Base-by-base conservation (phyloP, 2,113 vertebrate genomes). In the Holacanthus passer region DNA sequence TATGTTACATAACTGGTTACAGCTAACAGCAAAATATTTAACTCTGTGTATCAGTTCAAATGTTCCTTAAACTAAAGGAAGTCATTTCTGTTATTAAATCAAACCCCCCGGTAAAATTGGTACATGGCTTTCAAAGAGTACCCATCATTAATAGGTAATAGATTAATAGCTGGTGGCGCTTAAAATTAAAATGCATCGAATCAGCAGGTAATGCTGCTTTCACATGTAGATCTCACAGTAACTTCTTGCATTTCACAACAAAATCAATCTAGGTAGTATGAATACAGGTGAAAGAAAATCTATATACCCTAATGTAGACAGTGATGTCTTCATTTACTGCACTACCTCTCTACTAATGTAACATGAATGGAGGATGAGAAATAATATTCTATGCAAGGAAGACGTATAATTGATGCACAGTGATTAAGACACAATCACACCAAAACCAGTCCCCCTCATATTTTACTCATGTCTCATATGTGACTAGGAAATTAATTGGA, bases 311-410 rank as follows among this genome's bases (percentile, higher is more conserved):
- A 50, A 22, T 32, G 63, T n/a, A 35, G 37, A 82, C 56, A 19
- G 29, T 52, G 10, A 41, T 48, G 20, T 63, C 64, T 69, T 47
- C 41, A 79, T 77, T 53, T 14, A 39, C n/a, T 24, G 43, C 27
- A 19, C 14, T 55, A 12, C 47, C 20, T 69, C 22, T 50, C n/a
- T 58, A 0, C n/a, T 63, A 29, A 37, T 56, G 47, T 29, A 53
- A 60, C 12, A 76, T 7, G 27, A 29, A 37, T 56, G 47, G 29
- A 53, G 73, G 19, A 76, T 7, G 27, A 72, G 7, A 56, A 16
- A 65, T 29, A 17, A 58, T 56, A 65, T 37, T 65, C 8, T 31
- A 41, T 64, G 20, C 7, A 56, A 31, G 39, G 41, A 14, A 47
- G 32, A 66, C 48, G 2, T 73, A 48, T 29, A 37, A 37, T 48